phyloP scores from a whole-genome alignment of 2,113 vertebrate species.

The Rhinolophus sinicus region DNA sequence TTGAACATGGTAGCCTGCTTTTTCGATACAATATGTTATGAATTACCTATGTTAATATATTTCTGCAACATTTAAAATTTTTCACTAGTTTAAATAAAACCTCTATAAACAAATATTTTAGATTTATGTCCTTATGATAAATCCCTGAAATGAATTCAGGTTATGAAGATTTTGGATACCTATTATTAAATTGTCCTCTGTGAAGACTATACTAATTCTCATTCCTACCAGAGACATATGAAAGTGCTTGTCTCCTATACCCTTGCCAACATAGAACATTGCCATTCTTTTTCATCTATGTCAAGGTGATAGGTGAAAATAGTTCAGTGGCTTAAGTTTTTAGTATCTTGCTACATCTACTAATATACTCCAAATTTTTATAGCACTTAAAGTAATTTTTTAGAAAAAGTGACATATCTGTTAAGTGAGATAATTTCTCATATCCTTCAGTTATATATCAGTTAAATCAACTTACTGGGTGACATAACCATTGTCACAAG shows the following conservation, averaged over 20 bases:
- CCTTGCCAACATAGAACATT: background rate
- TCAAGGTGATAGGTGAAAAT: conserved; percentile 15
- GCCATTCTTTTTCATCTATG: background rate
- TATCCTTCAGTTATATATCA: background rate
- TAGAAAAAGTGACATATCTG: background rate
- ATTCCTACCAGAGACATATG: background rate
- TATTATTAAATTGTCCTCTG: conserved; percentile 8
- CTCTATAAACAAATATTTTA: conserved; percentile 28
- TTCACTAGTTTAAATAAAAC: conserved; percentile 44
- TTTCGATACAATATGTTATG: conserved; percentile 1
- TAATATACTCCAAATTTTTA: background rate
- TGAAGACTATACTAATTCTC: conserved; percentile 9
- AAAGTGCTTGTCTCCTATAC: background rate
- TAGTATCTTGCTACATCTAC: background rate
- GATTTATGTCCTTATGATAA: conserved; percentile 43
- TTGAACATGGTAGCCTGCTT: background rate
- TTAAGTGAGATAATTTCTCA: conserved; percentile 45
- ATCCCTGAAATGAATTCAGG: conserved; percentile 2
- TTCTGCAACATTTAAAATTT: conserved; percentile 36
- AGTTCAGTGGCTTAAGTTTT: conserved; percentile 33
- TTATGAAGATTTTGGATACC: conserved; percentile 35
- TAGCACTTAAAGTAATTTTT: conserved; percentile 35
- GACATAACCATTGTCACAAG: background rate
- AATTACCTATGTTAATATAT: conserved; percentile 35
- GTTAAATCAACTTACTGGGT: conserved; percentile 27